phyloP scores from a whole-genome alignment of 2,113 vertebrate species.

The Chloropsis cyanopogon region DNA sequence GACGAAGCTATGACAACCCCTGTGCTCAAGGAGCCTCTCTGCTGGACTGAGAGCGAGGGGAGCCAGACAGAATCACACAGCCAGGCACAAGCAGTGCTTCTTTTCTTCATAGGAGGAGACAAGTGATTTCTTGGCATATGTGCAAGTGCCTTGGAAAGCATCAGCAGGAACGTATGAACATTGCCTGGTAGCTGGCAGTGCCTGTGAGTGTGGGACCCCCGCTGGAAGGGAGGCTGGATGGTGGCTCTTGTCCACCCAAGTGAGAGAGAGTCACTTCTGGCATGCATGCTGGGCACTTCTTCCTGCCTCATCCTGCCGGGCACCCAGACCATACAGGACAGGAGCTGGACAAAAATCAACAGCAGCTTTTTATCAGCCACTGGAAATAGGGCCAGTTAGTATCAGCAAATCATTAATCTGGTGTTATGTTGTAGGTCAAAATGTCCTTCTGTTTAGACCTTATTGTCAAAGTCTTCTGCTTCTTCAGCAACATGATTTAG shows the following conservation, averaged over 20 bases:
- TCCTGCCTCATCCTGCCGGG: not conserved
- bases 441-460: slow-evolving; percentile 61
- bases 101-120: not conserved
- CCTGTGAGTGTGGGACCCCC: fast-evolving
- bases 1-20: not conserved
- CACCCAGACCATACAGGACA: not conserved
- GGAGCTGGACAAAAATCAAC: slow-evolving; percentile 17
- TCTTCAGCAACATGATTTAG: slow-evolving; percentile 47
- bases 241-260: not conserved
- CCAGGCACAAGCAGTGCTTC: not conserved
- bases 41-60: not conserved
- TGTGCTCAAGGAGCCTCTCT: fast-evolving
- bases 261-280: not conserved
- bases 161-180: not conserved
- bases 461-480: slow-evolving; percentile 37
- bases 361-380: not conserved
- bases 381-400: not conserved
- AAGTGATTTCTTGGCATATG: not conserved
- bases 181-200: not conserved
- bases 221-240: not conserved
- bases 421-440: slow-evolving; percentile 53
- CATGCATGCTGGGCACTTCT: not conserved
- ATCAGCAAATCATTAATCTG: slow-evolving; percentile 28
- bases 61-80: not conserved
- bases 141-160: not conserved